Base-by-base conservation (phyloP, 53 echinoderm and acorn worm species). In the Luidia sarsii region DNA sequence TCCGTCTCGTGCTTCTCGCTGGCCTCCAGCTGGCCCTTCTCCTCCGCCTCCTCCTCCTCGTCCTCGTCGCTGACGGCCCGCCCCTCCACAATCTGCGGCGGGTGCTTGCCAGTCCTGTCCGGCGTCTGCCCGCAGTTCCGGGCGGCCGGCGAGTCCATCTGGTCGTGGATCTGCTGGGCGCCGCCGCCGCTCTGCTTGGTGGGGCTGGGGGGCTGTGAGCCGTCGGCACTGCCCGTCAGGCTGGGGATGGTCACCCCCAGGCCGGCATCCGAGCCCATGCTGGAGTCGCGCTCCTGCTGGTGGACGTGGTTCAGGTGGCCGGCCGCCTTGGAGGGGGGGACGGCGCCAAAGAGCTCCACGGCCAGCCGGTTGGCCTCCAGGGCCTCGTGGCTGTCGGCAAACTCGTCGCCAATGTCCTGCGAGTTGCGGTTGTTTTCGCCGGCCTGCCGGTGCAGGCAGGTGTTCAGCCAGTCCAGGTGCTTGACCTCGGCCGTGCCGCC, bases 351-450 rank as follows among this genome's bases (percentile, higher is more conserved):
- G 32, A 92, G 90, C 88, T 92, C 92, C 7, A 95, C 88, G 27
- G 95, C 95, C 48, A 80, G 84, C 50, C 81, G 87, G 73, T 95
- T 95, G 70, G 95, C 95, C 80, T 92, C 92, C 56, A 87, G 60
- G 33, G 95, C 92, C 30, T 70, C 87, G 27, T 67, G 77, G 16
- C 87, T 87, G 67, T 88, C 87, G 19, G 82, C 80, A 38, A 95
- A 90, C 53, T 87, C 82, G 51, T 95, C 92, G 57, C 89, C 88
- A 30, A 95, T 75, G 52, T 92, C 92, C 29, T 82, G 67, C 14
- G 95, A 90, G 88, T 92, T 95, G 60, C 95, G 90, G 85, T 99
- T 99, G 51, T 91, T 87, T 50, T 99, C 89, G 37, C 89, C 85
- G 30, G 83, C 68, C 67, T 87, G 87, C 39, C 89, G 87, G 60